Percentiles rank a stretch among this genome's conserved stretches.
phyloP scores from a whole-genome alignment of 2,113 vertebrate species.

The Mastomys coucha region DNA sequence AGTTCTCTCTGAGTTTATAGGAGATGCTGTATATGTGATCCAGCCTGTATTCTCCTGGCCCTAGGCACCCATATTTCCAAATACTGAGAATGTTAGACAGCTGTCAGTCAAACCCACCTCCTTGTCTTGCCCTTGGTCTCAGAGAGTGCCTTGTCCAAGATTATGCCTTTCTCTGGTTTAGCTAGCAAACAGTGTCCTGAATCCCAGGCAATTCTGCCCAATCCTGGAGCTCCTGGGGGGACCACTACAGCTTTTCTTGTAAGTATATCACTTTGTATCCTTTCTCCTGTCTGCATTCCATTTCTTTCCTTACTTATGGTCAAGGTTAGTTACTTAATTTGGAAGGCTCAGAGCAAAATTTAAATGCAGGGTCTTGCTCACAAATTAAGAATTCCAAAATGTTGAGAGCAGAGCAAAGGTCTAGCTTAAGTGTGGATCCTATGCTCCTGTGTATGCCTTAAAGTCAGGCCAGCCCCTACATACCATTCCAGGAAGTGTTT shows the following conservation, averaged over 20 bases:
- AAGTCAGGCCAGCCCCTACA: background rate
- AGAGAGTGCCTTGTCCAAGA: background rate
- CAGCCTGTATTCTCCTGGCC: background rate
- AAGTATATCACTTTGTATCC: background rate
- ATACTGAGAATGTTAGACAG: background rate
- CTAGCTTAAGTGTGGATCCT: background rate
- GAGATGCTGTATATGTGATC: background rate
- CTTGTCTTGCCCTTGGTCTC: background rate
- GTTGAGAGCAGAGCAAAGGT: background rate
- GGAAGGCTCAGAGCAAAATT: background rate
- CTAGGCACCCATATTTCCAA: too few relatives aligned
- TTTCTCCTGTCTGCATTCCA: background rate
- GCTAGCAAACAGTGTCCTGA: background rate
- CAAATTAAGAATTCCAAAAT: background rate
- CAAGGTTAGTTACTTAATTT: background rate
- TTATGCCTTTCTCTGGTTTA: background rate
- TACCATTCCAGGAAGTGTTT: too few relatives aligned
- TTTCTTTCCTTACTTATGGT: background rate
- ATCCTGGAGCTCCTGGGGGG: background rate
- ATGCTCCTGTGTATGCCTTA: too few relatives aligned
- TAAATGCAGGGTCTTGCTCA: background rate
- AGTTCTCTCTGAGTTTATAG: background rate
- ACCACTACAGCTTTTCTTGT: background rate
- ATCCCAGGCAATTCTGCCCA: rapidly evolving
- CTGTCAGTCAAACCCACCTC: background rate